These are phyloP conservation scores for Thunnus albacares DNA, from an alignment of 2,797 vertebrate genomes.

Conservation along the genomic window DNA sequence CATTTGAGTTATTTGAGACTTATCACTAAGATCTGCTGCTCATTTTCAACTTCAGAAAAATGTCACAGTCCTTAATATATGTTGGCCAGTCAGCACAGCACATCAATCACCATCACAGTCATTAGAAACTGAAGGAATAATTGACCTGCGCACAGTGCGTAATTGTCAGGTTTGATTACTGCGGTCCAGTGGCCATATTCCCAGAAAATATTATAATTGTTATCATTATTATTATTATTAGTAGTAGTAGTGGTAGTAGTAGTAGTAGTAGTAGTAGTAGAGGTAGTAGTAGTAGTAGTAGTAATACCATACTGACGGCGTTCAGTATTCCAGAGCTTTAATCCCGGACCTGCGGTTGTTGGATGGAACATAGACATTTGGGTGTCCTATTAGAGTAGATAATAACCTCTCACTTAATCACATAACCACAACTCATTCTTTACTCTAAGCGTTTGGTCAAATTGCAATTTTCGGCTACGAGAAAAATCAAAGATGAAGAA, in stretches of 20 bases:
- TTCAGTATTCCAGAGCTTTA: not conserved
- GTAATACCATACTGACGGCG: not conserved
- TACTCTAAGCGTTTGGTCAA: not conserved
- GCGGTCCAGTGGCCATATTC: not conserved
- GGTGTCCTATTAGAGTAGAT: not conserved
- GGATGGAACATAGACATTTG: not conserved
- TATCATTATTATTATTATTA: too few species aligned
- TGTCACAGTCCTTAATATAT: not conserved
- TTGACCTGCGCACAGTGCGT: not conserved
- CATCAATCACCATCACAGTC: not conserved
- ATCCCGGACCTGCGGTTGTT: not conserved
- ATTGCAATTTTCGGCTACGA: not conserved
- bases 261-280: too few species aligned
- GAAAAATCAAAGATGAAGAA: fast-evolving
- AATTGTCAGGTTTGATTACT: not conserved
- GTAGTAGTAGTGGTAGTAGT: too few species aligned
- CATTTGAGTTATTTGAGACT: not conserved
- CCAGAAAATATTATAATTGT: not conserved
- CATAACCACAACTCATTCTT: not conserved
- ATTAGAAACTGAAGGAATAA: not conserved
- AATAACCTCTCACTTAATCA: not conserved
- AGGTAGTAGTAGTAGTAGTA: too few species aligned
- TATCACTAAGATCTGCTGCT: not conserved
- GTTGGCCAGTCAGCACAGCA: not conserved
- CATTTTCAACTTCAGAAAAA: not conserved